Conservation (phyloP, 2,888 invertebrate genomes). For the Rhyacophila evoluta region DNA sequence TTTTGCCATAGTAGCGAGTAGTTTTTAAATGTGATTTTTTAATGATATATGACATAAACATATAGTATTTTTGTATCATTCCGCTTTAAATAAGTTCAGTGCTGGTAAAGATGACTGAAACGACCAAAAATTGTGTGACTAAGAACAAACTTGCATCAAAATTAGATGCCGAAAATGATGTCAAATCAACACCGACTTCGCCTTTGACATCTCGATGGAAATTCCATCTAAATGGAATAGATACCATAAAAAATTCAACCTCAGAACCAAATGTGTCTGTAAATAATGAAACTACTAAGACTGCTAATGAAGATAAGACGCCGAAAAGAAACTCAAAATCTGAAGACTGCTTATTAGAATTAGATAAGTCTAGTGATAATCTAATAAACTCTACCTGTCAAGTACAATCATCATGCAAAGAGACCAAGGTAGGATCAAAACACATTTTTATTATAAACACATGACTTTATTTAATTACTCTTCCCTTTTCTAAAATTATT, state of each 20-base stretch:
- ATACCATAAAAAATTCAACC: constrained; percentile 52
- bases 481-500: too few relatives aligned
- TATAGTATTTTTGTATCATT: constrained; percentile 38
- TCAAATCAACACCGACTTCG: constrained; percentile 52
- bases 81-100: constrained; percentile 20
- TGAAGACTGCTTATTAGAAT: constrained; percentile 54
- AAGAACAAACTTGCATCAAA: constrained; percentile 44
- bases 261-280: constrained; percentile 53
- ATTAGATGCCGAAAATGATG: constrained; percentile 43
- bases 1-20: constrained; percentile 19
- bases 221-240: constrained; percentile 45
- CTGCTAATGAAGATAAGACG: constrained; percentile 44
- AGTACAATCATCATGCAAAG: constrained; percentile 31
- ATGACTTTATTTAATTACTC: too few relatives aligned
- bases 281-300: constrained; percentile 48
- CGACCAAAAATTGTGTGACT: constrained; percentile 36
- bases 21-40: constrained; percentile 33
- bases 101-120: constrained; percentile 46
- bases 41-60: constrained; percentile 47
- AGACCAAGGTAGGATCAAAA: not conserved
- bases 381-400: constrained; percentile 35
- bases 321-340: constrained; percentile 54
- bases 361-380: constrained; percentile 51
- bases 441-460: not conserved
- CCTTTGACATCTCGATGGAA: constrained; percentile 48